Evolutionary conservation across 2,113 vertebrate species (phyloP), one percentile per base, ranked within the genome.

Genomic region (Fulica atra): DNA sequence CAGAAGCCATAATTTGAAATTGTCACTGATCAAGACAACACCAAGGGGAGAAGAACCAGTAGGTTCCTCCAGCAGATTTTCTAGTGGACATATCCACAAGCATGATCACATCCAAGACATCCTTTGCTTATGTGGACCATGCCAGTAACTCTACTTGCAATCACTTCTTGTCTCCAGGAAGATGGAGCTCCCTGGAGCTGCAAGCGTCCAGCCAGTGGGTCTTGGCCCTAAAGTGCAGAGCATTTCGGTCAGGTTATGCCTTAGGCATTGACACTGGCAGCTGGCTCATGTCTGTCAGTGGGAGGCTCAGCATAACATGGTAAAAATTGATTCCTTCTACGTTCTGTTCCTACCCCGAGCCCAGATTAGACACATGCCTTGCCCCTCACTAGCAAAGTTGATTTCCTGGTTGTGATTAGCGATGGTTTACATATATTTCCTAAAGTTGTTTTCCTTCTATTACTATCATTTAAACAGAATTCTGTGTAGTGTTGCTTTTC

Each of bases 371-470:
- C 78, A 40, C 61, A 81, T 79, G 78, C 36, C 6, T 44, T 80
- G 64, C 86, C 83, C 68, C 85, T 72, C 31, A 0, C 81, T 83
- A 91, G 78, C 79, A 15, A 51, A 89, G 56, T 20, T 79, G 89
- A 95, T 96, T 93, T 82, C 82, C 96, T 92, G 88, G 51, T 68
- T 91, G 82, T 91, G 87, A 93, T 97, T 96, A 85, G 86, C 66
- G 66, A 95, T 59, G 94, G 86, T 94, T 97, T 85, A 78, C 88
- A 69, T 92, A 50, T 73, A 95, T 95, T 96, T 95, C 95, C 96
- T 90, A 91, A 77, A 60, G 88, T 84, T 94, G 82, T 81, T 97
- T 93, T 88, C 88, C 69, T 96, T 97, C 94, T 95, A 84, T 81
- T 94, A 50, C 88, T 81, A 36, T 91, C 77, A 76, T 69, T 92